phyloP scores from a whole-genome alignment of 1,140 invertebrate genomes.

The Musca domestica region DNA sequence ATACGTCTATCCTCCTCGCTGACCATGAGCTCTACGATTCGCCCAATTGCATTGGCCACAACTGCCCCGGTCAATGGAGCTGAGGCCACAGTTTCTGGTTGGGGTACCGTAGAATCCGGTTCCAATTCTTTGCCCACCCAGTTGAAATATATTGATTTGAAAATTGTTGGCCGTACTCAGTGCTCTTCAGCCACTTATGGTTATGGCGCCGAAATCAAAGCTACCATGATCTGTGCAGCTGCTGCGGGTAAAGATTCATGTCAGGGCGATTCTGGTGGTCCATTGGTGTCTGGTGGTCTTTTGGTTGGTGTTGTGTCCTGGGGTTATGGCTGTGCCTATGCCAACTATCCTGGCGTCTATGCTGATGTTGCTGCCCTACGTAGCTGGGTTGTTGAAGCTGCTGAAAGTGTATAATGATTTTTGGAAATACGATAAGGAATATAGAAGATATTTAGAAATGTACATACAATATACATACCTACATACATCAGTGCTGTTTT shows the following conservation, averaged over 20 bases:
- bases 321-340: slow-evolving; percentile 54
- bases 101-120: slow-evolving; percentile 41
- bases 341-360: slow-evolving; percentile 40
- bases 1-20: slow-evolving; percentile 47
- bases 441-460: no score
- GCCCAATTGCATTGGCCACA: slow-evolving; percentile 30
- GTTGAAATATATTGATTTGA: slow-evolving; percentile 14
- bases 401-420: slow-evolving; percentile 16
- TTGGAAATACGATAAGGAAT: no score
- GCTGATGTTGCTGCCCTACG: slow-evolving; percentile 11
- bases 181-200: slow-evolving; percentile 30
- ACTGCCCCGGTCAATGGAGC: slow-evolving; percentile 32
- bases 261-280: slow-evolving; percentile 56
- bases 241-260: slow-evolving; percentile 36
- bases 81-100: slow-evolving; percentile 36
- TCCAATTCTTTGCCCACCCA: slow-evolving; percentile 8
- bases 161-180: slow-evolving; percentile 23
- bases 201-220: slow-evolving; percentile 28
- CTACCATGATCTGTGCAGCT: slow-evolving; percentile 54
- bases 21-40: slow-evolving; percentile 29
- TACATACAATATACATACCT: no score
- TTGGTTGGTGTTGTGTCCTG: slow-evolving; percentile 63
- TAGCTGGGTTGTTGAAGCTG: not conserved
- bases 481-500: no score
- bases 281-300: slow-evolving; percentile 43